Conservation (phyloP, 2,888 invertebrate genomes). For the Pseudoips prasinana region DNA sequence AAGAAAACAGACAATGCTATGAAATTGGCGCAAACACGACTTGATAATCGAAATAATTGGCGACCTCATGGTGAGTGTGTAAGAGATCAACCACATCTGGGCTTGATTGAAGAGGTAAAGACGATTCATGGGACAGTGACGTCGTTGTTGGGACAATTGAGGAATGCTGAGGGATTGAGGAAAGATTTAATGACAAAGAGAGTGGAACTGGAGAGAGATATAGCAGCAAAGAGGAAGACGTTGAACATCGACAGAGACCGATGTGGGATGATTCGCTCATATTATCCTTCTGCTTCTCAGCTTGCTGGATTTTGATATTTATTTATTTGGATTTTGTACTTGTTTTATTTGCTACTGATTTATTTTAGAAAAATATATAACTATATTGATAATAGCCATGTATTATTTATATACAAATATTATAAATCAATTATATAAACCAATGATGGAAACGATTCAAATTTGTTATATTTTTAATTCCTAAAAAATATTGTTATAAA, state of each 20-base stretch:
- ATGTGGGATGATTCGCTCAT: conserved; percentile 84
- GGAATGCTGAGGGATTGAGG: conserved; percentile 82
- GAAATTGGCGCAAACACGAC: conserved; percentile 93
- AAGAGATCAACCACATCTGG: conserved; percentile 89
- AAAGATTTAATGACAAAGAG: conserved; percentile 79
- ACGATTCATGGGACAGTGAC: conserved; percentile 86
- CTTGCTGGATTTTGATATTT: conserved; percentile 83
- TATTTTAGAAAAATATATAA: not conserved
- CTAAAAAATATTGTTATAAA: too few relatives aligned
- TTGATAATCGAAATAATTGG: conserved; percentile 86
- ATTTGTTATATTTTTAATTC: too few relatives aligned
- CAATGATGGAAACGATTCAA: too few relatives aligned
- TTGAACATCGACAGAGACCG: conserved; percentile 86
- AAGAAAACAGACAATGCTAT: conserved; percentile 90
- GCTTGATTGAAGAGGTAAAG: conserved; percentile 88
- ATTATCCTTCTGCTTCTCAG: conserved; percentile 86
- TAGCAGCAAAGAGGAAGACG: conserved; percentile 86
- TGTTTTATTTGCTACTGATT: not conserved
- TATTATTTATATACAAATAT: too few relatives aligned
- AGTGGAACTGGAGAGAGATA: conserved; percentile 84
- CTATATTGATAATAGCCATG: too few relatives aligned
- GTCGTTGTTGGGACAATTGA: conserved; percentile 84
- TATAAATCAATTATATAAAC: too few relatives aligned
- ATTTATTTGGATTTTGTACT: conserved; percentile 7
- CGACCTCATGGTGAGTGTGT: conserved; percentile 92